Percentiles rank a stretch among this genome's conserved stretches.
Evolutionary conservation across 2,888 invertebrate species (phyloP).

Genomic region (Heliconius hortense): DNA sequence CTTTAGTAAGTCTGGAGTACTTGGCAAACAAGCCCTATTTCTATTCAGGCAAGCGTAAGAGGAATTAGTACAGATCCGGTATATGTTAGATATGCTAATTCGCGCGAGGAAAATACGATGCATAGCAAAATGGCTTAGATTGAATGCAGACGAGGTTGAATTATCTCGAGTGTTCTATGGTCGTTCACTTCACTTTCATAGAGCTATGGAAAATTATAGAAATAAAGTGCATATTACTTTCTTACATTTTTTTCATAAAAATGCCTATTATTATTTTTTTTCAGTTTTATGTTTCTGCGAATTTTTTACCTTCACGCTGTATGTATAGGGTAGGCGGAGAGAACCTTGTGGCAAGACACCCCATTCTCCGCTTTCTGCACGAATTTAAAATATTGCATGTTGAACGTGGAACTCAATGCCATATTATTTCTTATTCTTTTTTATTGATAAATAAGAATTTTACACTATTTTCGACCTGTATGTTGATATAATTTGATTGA

Average conservation of each 20-base stretch:
- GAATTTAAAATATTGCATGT: not conserved
- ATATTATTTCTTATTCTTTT: not conserved
- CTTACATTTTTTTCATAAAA: no score
- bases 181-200: conserved; percentile 18
- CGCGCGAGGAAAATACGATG: conserved; percentile 22
- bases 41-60: conserved; percentile 30
- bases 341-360: not conserved
- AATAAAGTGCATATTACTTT: not conserved
- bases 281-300: not conserved
- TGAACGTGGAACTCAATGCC: not conserved
- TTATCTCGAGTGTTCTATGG: conserved; percentile 14
- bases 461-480: not conserved
- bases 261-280: not conserved
- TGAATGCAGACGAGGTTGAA: conserved; percentile 23
- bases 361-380: not conserved
- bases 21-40: conserved; percentile 34
- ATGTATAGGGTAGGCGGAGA: no score
- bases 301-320: no score
- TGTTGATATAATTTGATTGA: conserved; percentile 1
- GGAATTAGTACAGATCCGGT: conserved; percentile 34
- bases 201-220: not conserved
- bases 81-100: conserved; percentile 36
- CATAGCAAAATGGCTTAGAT: conserved; percentile 22
- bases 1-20: not conserved
- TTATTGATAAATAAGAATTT: not conserved